A percentile compares a stretch with the other conserved stretches of the same genome.
Conservation (phyloP, 2,888 invertebrate genomes). For the Tiliacea citrago region DNA sequence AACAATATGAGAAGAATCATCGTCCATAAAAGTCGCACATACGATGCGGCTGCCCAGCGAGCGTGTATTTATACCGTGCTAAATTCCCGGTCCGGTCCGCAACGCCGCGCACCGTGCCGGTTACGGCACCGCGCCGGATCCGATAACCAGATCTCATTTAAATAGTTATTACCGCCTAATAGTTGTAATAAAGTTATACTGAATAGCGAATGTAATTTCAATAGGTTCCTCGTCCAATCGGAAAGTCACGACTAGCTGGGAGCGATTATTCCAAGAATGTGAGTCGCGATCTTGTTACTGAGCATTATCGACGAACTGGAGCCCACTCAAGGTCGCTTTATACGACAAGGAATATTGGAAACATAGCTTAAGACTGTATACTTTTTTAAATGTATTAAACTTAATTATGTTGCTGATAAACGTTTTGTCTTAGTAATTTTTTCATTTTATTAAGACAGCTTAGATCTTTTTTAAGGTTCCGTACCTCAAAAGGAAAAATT, state of each 20-base stretch:
- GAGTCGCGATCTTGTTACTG: constrained; percentile 21
- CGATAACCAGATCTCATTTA: too few relatives aligned
- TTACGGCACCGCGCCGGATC: too few relatives aligned
- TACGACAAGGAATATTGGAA: background rate
- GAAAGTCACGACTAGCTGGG: constrained; percentile 29
- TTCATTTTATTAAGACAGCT: background rate
- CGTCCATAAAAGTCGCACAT: too few relatives aligned
- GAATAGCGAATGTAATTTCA: too few relatives aligned
- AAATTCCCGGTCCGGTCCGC: too few relatives aligned
- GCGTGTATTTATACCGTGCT: constrained; percentile 27
- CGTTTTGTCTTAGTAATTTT: background rate
- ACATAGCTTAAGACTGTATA: background rate
- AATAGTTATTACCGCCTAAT: too few relatives aligned
- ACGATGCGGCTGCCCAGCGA: background rate
- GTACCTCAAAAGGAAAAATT: too few relatives aligned
- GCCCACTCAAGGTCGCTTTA: background rate
- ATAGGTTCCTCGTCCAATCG: constrained; percentile 37
- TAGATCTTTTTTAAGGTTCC: background rate
- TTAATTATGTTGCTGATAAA: background rate
- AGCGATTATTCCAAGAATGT: constrained; percentile 44
- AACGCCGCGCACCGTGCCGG: too few relatives aligned
- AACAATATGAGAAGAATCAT: constrained; percentile 32
- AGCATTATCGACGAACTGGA: background rate
- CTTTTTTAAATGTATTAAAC: background rate
- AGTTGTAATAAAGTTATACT: too few relatives aligned